These are phyloP conservation scores for Meteorus sp. DNA, from an alignment of 1,140 invertebrate species.

Conservation along the genomic window DNA sequence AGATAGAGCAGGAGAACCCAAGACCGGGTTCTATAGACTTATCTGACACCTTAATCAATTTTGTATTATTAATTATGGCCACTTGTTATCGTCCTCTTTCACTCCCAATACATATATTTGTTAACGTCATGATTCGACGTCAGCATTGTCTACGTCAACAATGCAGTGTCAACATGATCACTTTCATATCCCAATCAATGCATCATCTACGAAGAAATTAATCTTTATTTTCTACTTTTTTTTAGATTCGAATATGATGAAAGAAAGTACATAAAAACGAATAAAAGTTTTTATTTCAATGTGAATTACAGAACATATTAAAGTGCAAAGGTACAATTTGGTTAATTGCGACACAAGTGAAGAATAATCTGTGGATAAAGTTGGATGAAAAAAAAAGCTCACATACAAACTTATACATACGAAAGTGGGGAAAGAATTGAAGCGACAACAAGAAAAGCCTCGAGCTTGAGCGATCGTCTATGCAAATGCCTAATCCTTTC, in stretches of 20 bases:
- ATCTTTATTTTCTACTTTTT: neutral
- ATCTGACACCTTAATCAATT: conserved; percentile 60
- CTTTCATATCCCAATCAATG: conserved; percentile 29
- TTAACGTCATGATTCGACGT: conserved; percentile 23
- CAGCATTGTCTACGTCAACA: conserved; percentile 48
- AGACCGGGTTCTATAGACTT: conserved; percentile 38
- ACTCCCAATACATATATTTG: conserved; percentile 11
- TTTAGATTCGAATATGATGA: neutral
- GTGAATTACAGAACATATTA: too few relatives aligned
- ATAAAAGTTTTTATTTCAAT: too few relatives aligned
- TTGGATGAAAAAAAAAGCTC: neutral
- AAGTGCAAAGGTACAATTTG: too few relatives aligned
- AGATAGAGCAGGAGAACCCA: conserved; percentile 19
- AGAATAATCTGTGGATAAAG: too few relatives aligned
- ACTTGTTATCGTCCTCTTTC: too few relatives aligned
- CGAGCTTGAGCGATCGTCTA: conserved; percentile 54
- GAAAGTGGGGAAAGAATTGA: neutral
- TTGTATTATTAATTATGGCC: conserved; percentile 57
- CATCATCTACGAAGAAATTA: conserved; percentile 6
- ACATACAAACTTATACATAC: neutral
- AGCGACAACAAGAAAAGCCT: conserved; percentile 27
- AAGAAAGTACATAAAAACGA: too few relatives aligned
- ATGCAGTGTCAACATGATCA: conserved; percentile 51
- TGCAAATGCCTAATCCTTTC: conserved; percentile 57
- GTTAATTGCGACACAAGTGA: too few relatives aligned